Evolutionary conservation across 2,797 vertebrate species (phyloP).

Genomic region (Bradypus variegatus): DNA sequence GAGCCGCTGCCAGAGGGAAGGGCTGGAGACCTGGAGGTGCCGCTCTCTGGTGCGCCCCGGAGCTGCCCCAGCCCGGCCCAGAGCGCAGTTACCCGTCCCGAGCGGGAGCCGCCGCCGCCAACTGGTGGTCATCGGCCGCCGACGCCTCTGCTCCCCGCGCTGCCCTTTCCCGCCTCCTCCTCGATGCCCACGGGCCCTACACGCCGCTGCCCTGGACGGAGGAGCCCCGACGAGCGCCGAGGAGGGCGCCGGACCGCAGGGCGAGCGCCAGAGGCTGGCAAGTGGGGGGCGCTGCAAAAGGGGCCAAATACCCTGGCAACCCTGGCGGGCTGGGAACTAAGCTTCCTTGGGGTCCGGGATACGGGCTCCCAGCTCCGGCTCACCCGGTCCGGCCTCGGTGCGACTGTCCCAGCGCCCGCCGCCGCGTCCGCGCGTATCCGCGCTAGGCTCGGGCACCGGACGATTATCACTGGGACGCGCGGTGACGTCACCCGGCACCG

Average conservation of each 20-base stretch:
- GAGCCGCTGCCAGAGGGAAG: neutral
- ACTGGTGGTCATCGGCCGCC: neutral
- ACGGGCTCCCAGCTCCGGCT: neutral
- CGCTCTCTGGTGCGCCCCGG: neutral
- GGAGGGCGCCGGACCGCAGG: neutral
- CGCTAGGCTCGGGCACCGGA: conserved; percentile 90
- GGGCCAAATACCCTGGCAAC: neutral
- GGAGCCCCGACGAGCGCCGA: conserved; percentile 90
- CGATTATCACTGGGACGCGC: conserved; percentile 98
- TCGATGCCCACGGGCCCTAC: neutral
- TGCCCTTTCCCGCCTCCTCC: conserved; percentile 31
- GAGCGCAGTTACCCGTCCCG: conserved; percentile 61
- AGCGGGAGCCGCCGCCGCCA: conserved; percentile 36
- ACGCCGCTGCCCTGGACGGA: conserved; percentile 87
- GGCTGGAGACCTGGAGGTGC: conserved; percentile 2
- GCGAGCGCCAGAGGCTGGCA: neutral
- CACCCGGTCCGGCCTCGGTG: neutral
- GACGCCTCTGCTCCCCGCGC: conserved; percentile 27
- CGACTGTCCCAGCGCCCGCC: conserved; percentile 21
- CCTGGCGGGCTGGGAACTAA: neutral
- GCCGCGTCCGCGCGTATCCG: conserved; percentile 64
- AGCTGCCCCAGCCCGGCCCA: neutral
- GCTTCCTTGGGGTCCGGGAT: neutral
- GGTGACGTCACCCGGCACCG: conserved; percentile 97
- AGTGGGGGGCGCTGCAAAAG: neutral